A percentile compares a stretch with the other conserved stretches of the same genome.
These are phyloP conservation scores for Tiliqua scincoides DNA, from an alignment of 2,113 vertebrate species.

Conservation along the genomic window DNA sequence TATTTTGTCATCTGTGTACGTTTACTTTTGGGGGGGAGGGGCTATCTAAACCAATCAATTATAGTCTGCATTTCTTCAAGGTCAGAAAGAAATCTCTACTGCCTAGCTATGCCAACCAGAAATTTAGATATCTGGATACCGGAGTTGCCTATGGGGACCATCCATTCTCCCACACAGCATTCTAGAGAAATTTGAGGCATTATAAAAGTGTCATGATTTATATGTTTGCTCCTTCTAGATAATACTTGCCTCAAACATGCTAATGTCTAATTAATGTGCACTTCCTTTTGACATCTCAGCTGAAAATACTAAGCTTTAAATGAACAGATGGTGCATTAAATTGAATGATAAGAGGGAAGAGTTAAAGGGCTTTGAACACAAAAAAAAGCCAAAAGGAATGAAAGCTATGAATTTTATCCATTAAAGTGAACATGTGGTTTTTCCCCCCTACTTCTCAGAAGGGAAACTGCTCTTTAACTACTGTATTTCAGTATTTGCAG, in stretches of 20 bases:
- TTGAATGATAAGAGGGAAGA: conserved; percentile 56
- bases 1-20: not conserved
- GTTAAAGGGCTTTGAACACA: conserved; percentile 53
- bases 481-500: not conserved
- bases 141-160: conserved; percentile 18
- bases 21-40: conserved; percentile 26
- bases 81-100: conserved; percentile 1
- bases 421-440: conserved; percentile 31
- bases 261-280: conserved; percentile 68
- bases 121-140: conserved; percentile 23
- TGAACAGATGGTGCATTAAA: conserved; percentile 64
- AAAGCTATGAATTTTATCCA: conserved; percentile 43
- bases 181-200: conserved; percentile 38
- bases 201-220: conserved; percentile 61
- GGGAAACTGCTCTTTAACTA: not conserved
- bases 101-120: not conserved
- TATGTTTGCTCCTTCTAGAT: conserved; percentile 55
- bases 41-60: not conserved
- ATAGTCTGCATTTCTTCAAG: conserved; percentile 28
- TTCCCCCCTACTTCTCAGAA: not conserved
- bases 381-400: conserved; percentile 36
- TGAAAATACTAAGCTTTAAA: conserved; percentile 62
- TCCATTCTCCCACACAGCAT: conserved; percentile 26
- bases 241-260: conserved; percentile 53
- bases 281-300: conserved; percentile 63